These are phyloP conservation scores for Hexactinellida sp. DNA, from an alignment of 37 sponge, comb jelly and placozoan species.

Conservation along the genomic window DNA sequence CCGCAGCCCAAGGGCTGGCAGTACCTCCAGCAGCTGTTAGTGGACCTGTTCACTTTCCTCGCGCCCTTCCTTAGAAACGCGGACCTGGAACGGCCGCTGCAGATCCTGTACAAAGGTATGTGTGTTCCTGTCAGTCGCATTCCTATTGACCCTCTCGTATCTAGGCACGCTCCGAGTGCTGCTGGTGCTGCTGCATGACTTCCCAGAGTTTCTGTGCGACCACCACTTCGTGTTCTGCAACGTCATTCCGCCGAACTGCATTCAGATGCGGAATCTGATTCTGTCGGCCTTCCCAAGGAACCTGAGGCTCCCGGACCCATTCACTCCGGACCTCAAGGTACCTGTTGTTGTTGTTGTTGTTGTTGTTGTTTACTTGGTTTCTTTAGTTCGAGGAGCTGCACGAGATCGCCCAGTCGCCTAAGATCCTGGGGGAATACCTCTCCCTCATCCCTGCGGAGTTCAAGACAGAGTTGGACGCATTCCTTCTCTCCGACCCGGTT, in stretches of 20 bases:
- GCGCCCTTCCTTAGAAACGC: constrained; percentile 96
- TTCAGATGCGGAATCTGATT: constrained; percentile 97
- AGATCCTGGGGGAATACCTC: constrained; percentile 62
- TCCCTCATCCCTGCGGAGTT: constrained; percentile 61
- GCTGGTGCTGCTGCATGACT: constrained; percentile 95
- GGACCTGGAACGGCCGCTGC: constrained; percentile 78
- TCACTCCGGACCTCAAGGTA: constrained; percentile 97
- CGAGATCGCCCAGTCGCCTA: constrained; percentile 84
- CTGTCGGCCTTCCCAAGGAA: constrained; percentile 95
- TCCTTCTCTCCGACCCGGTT: not conserved
- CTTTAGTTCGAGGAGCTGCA: constrained; percentile 87
- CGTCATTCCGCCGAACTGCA: constrained; percentile 97
- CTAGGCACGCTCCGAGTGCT: constrained; percentile 90
- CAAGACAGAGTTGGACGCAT: constrained; percentile 29
- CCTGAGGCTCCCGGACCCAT: constrained; percentile 98
- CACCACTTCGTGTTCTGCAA: constrained; percentile 98
- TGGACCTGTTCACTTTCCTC: constrained; percentile 89
- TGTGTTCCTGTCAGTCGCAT: not conserved
- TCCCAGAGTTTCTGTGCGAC: constrained; percentile 99
- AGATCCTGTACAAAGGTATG: constrained; percentile 63
- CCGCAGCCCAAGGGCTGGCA: constrained; percentile 91
- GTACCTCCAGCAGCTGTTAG: constrained; percentile 81
- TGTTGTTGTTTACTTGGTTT: not conserved
- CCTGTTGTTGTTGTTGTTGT: not conserved
- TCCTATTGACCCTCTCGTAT: not conserved